Evolutionary conservation across 2,888 invertebrate species (phyloP).

Genomic region (Peribatodes rhomboidaria): DNA sequence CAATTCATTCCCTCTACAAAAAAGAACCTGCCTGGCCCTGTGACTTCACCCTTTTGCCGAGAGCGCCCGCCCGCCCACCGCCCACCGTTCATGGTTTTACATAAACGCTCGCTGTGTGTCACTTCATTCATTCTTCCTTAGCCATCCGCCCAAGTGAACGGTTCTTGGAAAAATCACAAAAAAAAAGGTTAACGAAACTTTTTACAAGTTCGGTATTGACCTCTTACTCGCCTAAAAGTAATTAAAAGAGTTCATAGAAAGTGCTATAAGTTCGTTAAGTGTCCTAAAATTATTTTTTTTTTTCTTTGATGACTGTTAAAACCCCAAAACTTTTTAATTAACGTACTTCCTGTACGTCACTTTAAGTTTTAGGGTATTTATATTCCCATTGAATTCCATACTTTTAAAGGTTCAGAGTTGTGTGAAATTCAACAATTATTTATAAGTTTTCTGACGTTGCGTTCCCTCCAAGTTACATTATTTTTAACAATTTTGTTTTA

Average conservation of each 20-base stretch:
- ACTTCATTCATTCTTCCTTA: constrained; percentile 57
- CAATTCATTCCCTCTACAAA: constrained; percentile 1
- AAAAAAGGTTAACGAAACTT: constrained; percentile 33
- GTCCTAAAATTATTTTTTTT: constrained; percentile 4
- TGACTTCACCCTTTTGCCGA: constrained; percentile 23
- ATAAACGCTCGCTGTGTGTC: constrained; percentile 41
- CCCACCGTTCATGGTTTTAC: constrained; percentile 54
- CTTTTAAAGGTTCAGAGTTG: no score
- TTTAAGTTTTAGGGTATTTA: no score
- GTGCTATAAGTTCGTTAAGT: constrained; percentile 11
- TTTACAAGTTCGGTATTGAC: not conserved
- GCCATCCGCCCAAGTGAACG: constrained; percentile 50
- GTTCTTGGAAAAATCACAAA: constrained; percentile 33
- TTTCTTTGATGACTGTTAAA: not conserved
- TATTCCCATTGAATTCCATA: no score
- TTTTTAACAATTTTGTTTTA: no score
- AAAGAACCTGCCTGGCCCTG: constrained; percentile 32
- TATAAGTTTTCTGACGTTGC: no score
- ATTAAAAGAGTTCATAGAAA: not conserved
- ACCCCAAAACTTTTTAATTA: not conserved
- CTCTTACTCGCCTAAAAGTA: not conserved
- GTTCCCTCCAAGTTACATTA: no score
- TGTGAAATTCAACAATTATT: no score
- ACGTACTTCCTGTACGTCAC: no score
- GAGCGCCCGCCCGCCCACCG: constrained; percentile 53